Evolutionary conservation across 2,113 vertebrate genomes (phyloP).

Genomic region (Heloderma charlesbogerti): DNA sequence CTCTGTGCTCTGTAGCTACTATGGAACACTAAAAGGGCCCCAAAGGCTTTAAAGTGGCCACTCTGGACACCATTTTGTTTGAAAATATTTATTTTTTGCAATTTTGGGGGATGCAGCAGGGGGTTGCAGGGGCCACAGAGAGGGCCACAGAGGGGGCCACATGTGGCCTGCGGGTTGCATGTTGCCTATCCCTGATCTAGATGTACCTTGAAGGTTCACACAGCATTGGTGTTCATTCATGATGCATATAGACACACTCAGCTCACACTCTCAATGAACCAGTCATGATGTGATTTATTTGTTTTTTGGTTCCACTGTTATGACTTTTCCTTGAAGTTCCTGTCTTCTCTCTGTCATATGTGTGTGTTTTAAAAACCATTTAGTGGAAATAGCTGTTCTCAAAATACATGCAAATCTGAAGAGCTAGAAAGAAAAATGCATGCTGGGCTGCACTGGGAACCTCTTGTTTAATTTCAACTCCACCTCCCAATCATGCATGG

Average conservation of each 20-base stretch:
- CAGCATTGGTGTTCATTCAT: neutral
- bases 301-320: neutral
- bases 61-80: no score
- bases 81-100: no score
- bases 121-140: no score
- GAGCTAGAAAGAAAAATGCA: neutral
- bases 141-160: no score
- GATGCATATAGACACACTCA: neutral
- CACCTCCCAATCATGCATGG: conserved; percentile 46
- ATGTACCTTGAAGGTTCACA: neutral
- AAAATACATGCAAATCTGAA: accelerated
- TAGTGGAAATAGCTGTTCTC: neutral
- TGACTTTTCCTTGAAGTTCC: neutral
- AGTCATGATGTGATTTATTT: neutral
- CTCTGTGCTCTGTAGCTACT: no score
- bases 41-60: no score
- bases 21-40: no score
- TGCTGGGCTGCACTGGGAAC: neutral
- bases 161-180: no score
- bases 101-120: no score
- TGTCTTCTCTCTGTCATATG: neutral
- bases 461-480: conserved; percentile 32
- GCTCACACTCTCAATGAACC: neutral
- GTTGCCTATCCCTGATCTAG: no score
- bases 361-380: neutral